A percentile compares a stretch with the other conserved stretches of the same genome.
Conservation (phyloP, 2,888 invertebrate species). For the Caenorhabditis imperialis region DNA sequence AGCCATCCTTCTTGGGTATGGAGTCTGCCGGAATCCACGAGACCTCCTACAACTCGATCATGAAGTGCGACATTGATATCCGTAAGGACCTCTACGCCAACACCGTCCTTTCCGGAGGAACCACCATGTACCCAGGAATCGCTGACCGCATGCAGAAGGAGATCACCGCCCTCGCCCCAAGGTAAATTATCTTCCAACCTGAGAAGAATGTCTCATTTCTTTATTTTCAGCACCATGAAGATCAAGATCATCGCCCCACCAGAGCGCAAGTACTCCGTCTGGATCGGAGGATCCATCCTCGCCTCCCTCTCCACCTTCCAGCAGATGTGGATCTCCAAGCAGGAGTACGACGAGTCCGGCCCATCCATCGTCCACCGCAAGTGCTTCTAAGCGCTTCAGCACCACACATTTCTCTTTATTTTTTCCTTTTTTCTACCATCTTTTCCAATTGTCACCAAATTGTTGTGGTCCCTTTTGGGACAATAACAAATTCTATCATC, state of each 20-base stretch:
- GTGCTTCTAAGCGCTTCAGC: conserved; percentile 64
- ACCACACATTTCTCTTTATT: conserved; percentile 8
- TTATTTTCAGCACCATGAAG: conserved; percentile 81
- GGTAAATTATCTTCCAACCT: conserved; percentile 81
- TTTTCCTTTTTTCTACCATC: conserved; percentile 19
- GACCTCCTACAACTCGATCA: conserved; percentile 87
- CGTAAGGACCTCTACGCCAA: conserved; percentile 83
- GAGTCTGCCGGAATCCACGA: conserved; percentile 82
- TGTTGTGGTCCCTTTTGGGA: conserved; percentile 44
- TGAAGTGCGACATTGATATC: conserved; percentile 93
- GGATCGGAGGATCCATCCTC: conserved; percentile 97
- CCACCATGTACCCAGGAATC: conserved; percentile 29
- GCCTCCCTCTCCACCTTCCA: conserved; percentile 91
- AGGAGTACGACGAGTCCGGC: conserved; percentile 87
- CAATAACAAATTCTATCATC: conserved; percentile 44
- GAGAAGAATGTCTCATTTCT: background rate
- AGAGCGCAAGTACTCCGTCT: conserved; percentile 96
- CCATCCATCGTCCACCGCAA: conserved; percentile 72
- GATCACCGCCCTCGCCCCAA: conserved; percentile 76
- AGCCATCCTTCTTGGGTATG: conserved; percentile 87
- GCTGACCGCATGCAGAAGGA: conserved; percentile 80
- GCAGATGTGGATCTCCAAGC: conserved; percentile 87
- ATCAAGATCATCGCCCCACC: conserved; percentile 82
- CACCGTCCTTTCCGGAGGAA: conserved; percentile 23
- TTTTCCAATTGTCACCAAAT: conserved; percentile 43